Conservation (phyloP, 2,797 vertebrate genomes). For the Mormyrus hasselquistii region DNA sequence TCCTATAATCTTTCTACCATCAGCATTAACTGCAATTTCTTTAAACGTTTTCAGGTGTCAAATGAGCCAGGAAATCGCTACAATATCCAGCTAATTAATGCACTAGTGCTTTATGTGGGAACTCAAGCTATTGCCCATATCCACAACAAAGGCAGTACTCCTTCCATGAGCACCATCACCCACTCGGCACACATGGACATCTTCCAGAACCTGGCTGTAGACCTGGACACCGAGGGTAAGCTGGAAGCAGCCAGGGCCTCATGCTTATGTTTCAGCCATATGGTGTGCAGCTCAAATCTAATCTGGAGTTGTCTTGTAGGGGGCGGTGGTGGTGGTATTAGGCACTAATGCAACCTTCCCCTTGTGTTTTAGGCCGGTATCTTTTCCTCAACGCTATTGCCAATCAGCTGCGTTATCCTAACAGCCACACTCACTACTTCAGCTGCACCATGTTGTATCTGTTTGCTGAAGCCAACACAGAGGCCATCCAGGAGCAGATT, state of each 20-base stretch:
- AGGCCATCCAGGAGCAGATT: constrained; percentile 99
- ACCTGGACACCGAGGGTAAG: constrained; percentile 95
- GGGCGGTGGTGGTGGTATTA: neutral
- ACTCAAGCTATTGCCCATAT: constrained; percentile 98
- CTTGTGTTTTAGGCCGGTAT: constrained; percentile 76
- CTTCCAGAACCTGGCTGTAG: constrained; percentile 97
- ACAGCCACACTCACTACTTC: constrained; percentile 99
- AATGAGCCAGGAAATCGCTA: constrained; percentile 97
- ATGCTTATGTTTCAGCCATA: neutral
- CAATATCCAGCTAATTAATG: constrained; percentile 98
- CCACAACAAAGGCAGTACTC: constrained; percentile 98
- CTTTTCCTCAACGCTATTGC: constrained; percentile 97
- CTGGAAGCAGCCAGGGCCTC: neutral
- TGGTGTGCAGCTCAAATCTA: neutral
- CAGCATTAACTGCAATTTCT: neutral
- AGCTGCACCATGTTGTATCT: constrained; percentile 99
- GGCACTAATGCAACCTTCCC: constrained; percentile 2
- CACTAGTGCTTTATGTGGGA: constrained; percentile 93
- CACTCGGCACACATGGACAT: constrained; percentile 99
- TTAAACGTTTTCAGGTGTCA: constrained; percentile 61
- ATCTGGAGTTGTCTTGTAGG: neutral
- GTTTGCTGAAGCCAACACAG: constrained; percentile 96
- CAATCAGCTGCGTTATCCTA: constrained; percentile 97
- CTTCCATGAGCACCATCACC: constrained; percentile 99
- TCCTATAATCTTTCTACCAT: neutral